Base-by-base conservation (phyloP, 2,113 vertebrate genomes). In the Centropus unirufus region DNA sequence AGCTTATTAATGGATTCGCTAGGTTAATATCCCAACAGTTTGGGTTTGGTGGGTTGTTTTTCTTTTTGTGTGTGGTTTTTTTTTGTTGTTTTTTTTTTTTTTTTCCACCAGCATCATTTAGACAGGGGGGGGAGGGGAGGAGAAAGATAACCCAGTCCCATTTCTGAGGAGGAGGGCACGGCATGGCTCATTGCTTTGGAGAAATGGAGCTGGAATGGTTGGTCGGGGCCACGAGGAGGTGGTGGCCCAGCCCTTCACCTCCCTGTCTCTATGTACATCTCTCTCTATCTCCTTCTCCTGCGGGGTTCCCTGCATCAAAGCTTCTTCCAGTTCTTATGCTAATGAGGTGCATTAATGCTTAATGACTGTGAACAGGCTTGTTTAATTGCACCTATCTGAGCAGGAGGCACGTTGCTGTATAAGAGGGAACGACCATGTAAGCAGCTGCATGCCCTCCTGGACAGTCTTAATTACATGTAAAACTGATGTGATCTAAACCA, bases 271-370 rank as follows among this genome's bases (percentile, higher is more conserved):
- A 27, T 93, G 96, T 95, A 80, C 63, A 73, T 93, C 89, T 95
- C 92, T 95, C 90, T 93, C 94, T 86, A 83, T 76, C 52, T 96
- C 95, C 89, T 93, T 95, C 85, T 97, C 95, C 87, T 94, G 89
- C 80, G 76, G 95, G 93, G 94, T 95, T 85, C 93, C 94, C 82
- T 84, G 95, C 96, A 96, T 95, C 95, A 84, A 94, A 96, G 96
- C 93, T 82, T 83, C 96, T 97, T 97, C 98, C 97, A 83, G 93
- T 97, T 97, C 96, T 97, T 97, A 98, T 97, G 97, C 97, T 98
- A 97, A 98, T 97, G 97, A 98, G 97, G 96, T 96, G 96, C 93
- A 96, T 97, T 97, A 97, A 97, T 97, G 97, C 97, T 97, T 97
- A 96, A 97, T 98, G 98, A 98, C 97, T 96, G 96, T 97, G 93